Evolutionary conservation across 2,888 invertebrate genomes (phyloP).

Genomic region (Deroplatys truncata): DNA sequence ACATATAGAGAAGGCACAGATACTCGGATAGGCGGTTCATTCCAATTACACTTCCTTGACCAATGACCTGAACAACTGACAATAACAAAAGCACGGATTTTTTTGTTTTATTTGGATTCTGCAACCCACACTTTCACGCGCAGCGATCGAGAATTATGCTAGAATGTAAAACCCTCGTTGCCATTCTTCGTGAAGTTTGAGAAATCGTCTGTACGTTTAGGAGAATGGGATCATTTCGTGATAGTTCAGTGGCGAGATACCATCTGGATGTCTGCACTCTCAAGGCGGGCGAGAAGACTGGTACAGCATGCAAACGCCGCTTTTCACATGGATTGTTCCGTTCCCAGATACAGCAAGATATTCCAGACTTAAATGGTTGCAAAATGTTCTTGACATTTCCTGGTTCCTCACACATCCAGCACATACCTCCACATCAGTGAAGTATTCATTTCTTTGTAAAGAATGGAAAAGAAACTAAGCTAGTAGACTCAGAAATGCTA

Average conservation of each 20-base stretch:
- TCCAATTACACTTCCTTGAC: too few relatives aligned
- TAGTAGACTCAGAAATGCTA: too few relatives aligned
- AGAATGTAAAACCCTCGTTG: neutral
- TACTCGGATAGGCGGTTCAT: too few relatives aligned
- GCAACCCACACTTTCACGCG: too few relatives aligned
- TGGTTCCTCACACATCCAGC: neutral
- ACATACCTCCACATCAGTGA: neutral
- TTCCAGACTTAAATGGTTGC: neutral
- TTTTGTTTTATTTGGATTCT: too few relatives aligned
- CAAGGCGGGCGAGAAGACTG: neutral
- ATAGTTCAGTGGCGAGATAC: neutral
- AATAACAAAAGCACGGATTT: too few relatives aligned
- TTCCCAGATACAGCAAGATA: neutral
- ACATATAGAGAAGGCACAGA: too few relatives aligned
- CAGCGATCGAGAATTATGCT: neutral
- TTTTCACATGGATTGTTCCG: neutral
- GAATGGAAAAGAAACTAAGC: too few relatives aligned
- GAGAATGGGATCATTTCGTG: neutral
- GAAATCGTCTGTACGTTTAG: neutral
- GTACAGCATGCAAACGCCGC: neutral
- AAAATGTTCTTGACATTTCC: neutral
- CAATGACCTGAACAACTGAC: too few relatives aligned
- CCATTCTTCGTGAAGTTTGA: neutral
- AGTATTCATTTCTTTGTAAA: too few relatives aligned
- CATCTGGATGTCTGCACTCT: neutral